Evolutionary conservation across 2,797 vertebrate species (phyloP).

Genomic region (Molossus alvarezi): DNA sequence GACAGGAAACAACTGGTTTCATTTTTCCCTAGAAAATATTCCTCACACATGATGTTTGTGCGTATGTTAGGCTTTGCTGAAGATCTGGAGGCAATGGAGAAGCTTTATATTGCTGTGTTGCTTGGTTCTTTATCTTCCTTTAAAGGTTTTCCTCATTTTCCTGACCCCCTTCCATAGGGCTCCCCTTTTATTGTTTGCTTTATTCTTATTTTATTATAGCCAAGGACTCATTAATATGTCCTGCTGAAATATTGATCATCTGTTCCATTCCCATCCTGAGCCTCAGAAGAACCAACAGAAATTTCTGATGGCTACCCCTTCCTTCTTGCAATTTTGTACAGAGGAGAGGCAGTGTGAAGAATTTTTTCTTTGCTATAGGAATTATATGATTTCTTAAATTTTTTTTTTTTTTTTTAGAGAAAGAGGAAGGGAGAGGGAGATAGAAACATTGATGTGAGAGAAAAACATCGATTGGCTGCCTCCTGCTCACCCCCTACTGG

Average conservation of each 20-base stretch:
- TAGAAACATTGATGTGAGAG: too few species aligned
- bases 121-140: neutral
- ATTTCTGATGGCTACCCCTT: neutral
- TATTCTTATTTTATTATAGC: neutral
- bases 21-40: neutral
- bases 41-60: neutral
- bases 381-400: neutral
- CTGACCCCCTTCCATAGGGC: neutral
- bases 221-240: neutral
- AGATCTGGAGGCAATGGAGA: neutral
- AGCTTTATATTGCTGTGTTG: neutral
- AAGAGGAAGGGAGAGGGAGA: too few species aligned
- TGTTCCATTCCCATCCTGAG: neutral
- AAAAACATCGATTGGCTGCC: too few species aligned
- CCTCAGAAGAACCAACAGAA: neutral
- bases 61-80: neutral
- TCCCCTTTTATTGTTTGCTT: constrained; percentile 28
- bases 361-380: neutral
- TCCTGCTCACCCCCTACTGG: neutral
- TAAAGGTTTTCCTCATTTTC: neutral
- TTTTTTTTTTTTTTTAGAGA: too few species aligned
- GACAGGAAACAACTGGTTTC: neutral
- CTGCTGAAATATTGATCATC: neutral
- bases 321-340: neutral
- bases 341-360: neutral